Percentiles rank a stretch among this genome's conserved stretches.
phyloP scores from a whole-genome alignment of 1,140 invertebrate species.

The Hetaerina americana region DNA sequence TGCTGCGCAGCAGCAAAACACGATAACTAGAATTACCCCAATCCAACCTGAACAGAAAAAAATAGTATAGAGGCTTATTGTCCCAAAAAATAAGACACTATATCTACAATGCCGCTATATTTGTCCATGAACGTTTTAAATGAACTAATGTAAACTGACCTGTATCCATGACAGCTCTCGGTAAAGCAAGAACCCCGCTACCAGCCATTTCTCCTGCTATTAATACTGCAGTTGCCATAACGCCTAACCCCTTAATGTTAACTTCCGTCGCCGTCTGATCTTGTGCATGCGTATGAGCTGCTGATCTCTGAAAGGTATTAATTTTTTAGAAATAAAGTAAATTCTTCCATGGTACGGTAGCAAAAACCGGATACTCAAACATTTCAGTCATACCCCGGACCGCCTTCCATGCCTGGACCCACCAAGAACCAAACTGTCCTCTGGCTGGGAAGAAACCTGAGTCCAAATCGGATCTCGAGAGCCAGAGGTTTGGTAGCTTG shows the following conservation, averaged over 20 bases:
- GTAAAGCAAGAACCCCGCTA: slow-evolving; percentile 55
- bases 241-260: slow-evolving; percentile 26
- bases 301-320: not conserved
- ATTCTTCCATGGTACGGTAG: not conserved
- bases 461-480: slow-evolving; percentile 2
- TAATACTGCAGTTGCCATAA: slow-evolving; percentile 43
- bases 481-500: not conserved
- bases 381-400: not conserved
- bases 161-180: slow-evolving; percentile 45
- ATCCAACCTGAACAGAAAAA: slow-evolving; percentile 42
- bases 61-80: not conserved
- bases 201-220: slow-evolving; percentile 62
- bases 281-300: not conserved
- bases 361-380: not conserved
- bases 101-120: too few relatives aligned
- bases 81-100: slow-evolving; percentile 10
- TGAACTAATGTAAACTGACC: slow-evolving; percentile 29
- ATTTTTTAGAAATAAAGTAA: not conserved
- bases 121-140: not conserved
- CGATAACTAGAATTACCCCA: slow-evolving; percentile 41
- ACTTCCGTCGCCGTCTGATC: not conserved
- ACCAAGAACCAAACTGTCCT: not conserved
- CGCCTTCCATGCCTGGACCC: not conserved
- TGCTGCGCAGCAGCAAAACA: slow-evolving; percentile 41
- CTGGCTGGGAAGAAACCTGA: not conserved